These are phyloP conservation scores for Gobionotothen gibberifrons DNA, from an alignment of 2,797 vertebrate species.

Conservation along the genomic window DNA sequence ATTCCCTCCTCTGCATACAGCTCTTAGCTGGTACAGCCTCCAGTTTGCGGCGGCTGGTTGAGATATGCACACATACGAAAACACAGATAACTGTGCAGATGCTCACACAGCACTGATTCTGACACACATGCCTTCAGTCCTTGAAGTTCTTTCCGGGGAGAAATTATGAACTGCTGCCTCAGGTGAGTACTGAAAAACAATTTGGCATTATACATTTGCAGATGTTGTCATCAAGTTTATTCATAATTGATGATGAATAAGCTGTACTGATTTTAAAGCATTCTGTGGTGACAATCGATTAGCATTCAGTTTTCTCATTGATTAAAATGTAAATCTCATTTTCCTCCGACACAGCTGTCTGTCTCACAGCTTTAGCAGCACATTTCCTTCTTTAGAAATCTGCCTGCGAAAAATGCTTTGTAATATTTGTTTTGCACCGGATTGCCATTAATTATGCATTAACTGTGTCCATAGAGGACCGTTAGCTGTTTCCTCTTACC, in stretches of 20 bases:
- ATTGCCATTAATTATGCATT: conserved; percentile 70
- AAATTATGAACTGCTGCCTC: conserved; percentile 78
- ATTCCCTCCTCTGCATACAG: conserved; percentile 72
- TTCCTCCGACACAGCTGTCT: conserved; percentile 45
- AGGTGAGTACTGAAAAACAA: conserved; percentile 69
- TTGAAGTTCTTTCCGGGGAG: conserved; percentile 58
- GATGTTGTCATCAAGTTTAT: conserved; percentile 20
- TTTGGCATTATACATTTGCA: conserved; percentile 3
- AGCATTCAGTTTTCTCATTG: not conserved
- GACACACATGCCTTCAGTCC: conserved; percentile 14
- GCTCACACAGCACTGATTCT: conserved; percentile 35
- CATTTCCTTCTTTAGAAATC: conserved; percentile 42
- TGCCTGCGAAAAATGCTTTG: conserved; percentile 54
- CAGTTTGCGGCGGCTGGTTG: conserved; percentile 65
- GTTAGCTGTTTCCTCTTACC: conserved; percentile 40
- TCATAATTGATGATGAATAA: conserved; percentile 1
- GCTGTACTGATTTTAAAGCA: not conserved
- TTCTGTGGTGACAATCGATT: not conserved
- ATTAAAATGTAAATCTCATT: conserved; percentile 15
- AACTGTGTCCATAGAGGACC: conserved; percentile 38
- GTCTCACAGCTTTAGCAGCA: conserved; percentile 22
- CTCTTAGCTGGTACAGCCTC: conserved; percentile 66
- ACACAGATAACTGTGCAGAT: conserved; percentile 52
- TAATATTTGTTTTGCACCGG: conserved; percentile 54
- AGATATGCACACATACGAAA: conserved; percentile 58